Evolutionary conservation across 2,888 invertebrate species (phyloP).

Genomic region (Diploptera punctata): DNA sequence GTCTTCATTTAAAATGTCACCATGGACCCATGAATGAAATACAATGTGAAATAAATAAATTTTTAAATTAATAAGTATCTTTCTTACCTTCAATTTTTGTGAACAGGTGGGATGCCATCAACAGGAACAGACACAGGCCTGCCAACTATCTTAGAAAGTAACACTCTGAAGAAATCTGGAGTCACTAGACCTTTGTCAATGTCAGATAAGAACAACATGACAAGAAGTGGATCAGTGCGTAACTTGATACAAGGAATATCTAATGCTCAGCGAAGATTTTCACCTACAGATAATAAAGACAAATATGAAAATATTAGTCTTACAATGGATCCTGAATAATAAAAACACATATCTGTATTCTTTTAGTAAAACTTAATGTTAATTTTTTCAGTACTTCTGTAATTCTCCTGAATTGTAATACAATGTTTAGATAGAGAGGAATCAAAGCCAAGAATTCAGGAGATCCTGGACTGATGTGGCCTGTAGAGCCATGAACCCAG

Average conservation of each 20-base stretch:
- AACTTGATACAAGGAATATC: neutral
- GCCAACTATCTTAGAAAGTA: slow-evolving; percentile 55
- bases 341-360: no score
- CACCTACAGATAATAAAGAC: neutral
- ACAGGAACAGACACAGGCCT: slow-evolving; percentile 45
- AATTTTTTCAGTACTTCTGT: no score
- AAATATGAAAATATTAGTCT: slow-evolving; percentile 4
- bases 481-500: no score
- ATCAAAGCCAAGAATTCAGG: no score
- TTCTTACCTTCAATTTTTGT: neutral
- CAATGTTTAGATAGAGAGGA: no score
- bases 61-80: no score
- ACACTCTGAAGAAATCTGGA: slow-evolving; percentile 38
- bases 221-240: neutral
- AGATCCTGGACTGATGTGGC: no score
- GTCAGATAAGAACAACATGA: slow-evolving; percentile 58
- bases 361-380: no score
- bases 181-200: slow-evolving; percentile 54
- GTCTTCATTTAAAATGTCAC: neutral
- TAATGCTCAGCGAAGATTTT: neutral
- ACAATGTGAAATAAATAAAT: no score
- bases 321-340: neutral
- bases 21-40: no score
- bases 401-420: no score
- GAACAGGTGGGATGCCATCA: neutral